Evolutionary conservation across 2,888 invertebrate genomes (phyloP).

Genomic region (Xylocampa areola): DNA sequence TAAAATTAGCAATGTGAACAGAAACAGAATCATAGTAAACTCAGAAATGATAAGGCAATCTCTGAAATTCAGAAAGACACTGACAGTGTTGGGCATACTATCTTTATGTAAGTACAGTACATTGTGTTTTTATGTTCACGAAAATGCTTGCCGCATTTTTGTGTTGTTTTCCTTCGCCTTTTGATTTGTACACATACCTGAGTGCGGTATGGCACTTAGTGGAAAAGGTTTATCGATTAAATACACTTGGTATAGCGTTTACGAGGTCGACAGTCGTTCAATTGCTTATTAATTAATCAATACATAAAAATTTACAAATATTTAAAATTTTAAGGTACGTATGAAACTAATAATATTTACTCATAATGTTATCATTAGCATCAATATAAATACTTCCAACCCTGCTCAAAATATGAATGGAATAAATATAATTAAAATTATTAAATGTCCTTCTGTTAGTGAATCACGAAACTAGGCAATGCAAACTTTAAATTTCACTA

Average conservation of each 20-base stretch:
- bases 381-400: too few relatives aligned
- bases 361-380: too few relatives aligned
- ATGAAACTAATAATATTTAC: background rate
- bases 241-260: constrained; percentile 5
- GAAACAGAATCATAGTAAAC: constrained; percentile 60
- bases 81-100: constrained; percentile 75
- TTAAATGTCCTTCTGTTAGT: too few relatives aligned
- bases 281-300: background rate
- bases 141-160: constrained; percentile 43
- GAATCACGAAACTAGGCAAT: too few relatives aligned
- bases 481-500: too few relatives aligned
- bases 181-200: constrained; percentile 16
- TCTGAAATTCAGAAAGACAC: constrained; percentile 82
- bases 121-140: constrained; percentile 47
- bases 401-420: too few relatives aligned
- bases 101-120: constrained; percentile 77
- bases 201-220: constrained; percentile 9
- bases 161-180: constrained; percentile 37
- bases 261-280: background rate
- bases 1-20: constrained; percentile 76
- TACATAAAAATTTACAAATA: constrained; percentile 13
- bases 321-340: constrained; percentile 12
- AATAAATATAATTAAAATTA: too few relatives aligned
- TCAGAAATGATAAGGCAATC: constrained; percentile 86
- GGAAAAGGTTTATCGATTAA: constrained; percentile 7